Base-by-base conservation (phyloP, 1,140 invertebrate genomes). In the Pachyrhynchus sulphureomaculatus region DNA sequence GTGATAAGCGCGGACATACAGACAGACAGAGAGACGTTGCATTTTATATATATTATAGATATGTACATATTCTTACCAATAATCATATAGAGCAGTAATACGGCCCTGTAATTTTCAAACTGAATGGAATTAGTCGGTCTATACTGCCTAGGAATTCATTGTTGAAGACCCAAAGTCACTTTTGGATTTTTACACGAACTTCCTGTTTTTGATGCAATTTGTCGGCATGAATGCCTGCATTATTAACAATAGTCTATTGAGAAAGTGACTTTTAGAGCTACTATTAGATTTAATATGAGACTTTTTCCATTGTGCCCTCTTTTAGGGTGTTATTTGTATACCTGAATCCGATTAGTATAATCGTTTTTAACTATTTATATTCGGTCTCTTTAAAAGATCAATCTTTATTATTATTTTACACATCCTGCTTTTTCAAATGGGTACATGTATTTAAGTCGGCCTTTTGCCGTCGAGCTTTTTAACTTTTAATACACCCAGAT, bases 161-260 rank as follows among this genome's bases (percentile, higher is more conserved):
- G 68, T 72, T 60, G 62, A 69, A 62, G 58, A 68, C 58, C 62
- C 62, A 67, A 72, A 74, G 69, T 71, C 71, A 70, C 49, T 65
- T 63, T 59, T 72, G 62, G 71, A 64, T 62, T 70, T 68, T 71
- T 72, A 74, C 72, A 74, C 71, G 69, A 68, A 74, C 71, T 74
- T 74, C 71, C 72, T 74, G 71, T 74, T 73, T 74, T 74, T 71
- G 71, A 72, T 73, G 71, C 72, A 74, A 74, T 74, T 74, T 74
- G 72, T 74, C 72, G 68, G 67, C 63, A 66, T 72, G 64, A 72
- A 72, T 72, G 67, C 67, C 66, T 59, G 54, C 47, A 68, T 69
- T n/a, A n/a, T n/a, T 71, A 70, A 74, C 72, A 74, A 74, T 72
- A 65, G 68, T n/a, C 71, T 62, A 69, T 71, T 71, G 64, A 68